phyloP scores from a whole-genome alignment of 2,797 vertebrate genomes.

The Rostrhamus sociabilis region DNA sequence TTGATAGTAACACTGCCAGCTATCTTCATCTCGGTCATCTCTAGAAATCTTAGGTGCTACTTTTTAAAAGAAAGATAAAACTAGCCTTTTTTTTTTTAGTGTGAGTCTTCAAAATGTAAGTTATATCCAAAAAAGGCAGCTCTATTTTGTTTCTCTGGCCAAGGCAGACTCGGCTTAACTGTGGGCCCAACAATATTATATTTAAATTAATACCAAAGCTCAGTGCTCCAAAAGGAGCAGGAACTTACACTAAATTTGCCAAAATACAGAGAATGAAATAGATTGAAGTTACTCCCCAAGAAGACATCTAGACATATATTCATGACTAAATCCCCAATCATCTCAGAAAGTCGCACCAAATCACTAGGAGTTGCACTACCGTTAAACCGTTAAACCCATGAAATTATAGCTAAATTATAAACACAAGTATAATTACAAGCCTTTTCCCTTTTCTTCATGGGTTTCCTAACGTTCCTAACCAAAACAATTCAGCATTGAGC shows the following conservation, averaged over 20 bases:
- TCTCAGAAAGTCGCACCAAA: background rate
- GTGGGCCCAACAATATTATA: background rate
- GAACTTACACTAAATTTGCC: background rate
- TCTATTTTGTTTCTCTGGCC: background rate
- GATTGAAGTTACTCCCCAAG: background rate
- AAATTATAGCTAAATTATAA: background rate
- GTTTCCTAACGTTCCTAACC: background rate
- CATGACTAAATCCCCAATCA: background rate
- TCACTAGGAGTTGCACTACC: background rate
- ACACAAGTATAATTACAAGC: background rate
- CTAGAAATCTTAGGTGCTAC: background rate
- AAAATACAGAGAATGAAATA: background rate
- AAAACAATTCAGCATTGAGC: accelerated
- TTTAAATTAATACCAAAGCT: background rate
- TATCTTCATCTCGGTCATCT: background rate
- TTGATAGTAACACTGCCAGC: background rate
- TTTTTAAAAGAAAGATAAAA: background rate
- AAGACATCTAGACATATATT: background rate
- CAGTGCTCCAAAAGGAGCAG: background rate
- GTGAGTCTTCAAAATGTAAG: background rate
- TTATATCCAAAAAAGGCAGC: background rate
- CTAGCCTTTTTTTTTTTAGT: background rate
- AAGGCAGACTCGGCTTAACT: background rate
- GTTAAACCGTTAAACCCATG: background rate
- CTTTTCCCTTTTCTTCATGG: background rate